phyloP scores from a whole-genome alignment of 2,113 vertebrate species.

The Urocitellus parryii region DNA sequence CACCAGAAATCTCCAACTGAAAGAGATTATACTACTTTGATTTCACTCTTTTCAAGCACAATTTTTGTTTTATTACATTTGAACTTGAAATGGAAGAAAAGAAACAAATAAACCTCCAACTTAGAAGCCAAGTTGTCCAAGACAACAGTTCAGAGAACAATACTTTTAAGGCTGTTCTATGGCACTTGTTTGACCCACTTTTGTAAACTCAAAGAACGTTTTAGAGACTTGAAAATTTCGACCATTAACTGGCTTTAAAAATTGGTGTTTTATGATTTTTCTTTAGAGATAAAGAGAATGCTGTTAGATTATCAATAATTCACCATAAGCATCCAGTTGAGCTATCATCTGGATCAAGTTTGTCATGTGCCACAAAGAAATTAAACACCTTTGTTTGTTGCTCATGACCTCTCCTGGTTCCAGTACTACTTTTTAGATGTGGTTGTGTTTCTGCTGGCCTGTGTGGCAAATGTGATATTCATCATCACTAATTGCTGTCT shows the following conservation, averaged over 20 bases:
- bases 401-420: slow-evolving; percentile 92
- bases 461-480: slow-evolving; percentile 57
- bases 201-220: background rate
- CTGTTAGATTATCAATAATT: slow-evolving; percentile 88
- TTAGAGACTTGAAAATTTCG: background rate
- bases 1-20: background rate
- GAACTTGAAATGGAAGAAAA: too few relatives aligned
- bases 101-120: background rate
- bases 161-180: background rate
- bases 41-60: too few relatives aligned
- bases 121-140: background rate
- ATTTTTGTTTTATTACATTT: too few relatives aligned
- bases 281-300: slow-evolving; percentile 91
- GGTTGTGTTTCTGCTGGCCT: slow-evolving; percentile 85
- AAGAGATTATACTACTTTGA: too few relatives aligned
- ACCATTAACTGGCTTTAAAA: background rate
- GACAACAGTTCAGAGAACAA: too few relatives aligned
- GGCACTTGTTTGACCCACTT: background rate
- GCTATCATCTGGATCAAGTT: slow-evolving; percentile 61
- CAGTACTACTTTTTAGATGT: slow-evolving; percentile 93
- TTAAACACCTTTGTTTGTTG: too few relatives aligned
- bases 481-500: too few relatives aligned
- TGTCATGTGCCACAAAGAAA: too few relatives aligned
- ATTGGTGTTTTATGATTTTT: background rate
- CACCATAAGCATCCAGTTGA: slow-evolving; percentile 90